These are phyloP conservation scores for silkworm (Bombyx mori) DNA, from an alignment of 1,140 invertebrate species.

Conservation along the genomic window ASM3026992v2 NC_085110.1:6874501-6875000, in stretches of 20 bases:
- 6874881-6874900: neutral
- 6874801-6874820: slow-evolving; percentile 42
- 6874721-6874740: slow-evolving; percentile 56
- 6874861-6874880: slow-evolving; percentile 6
- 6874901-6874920: no score
- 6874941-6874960: no score
- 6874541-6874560: slow-evolving; percentile 4
- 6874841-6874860: slow-evolving; percentile 38
- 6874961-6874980: no score
- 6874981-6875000: no score
- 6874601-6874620: no score
- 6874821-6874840: slow-evolving; percentile 42
- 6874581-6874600: no score
- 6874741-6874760: slow-evolving; percentile 54
- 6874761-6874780: slow-evolving; percentile 58
- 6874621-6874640: neutral
- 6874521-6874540: slow-evolving; percentile 7
- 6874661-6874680: slow-evolving; percentile 30
- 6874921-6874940: no score
- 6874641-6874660: slow-evolving; percentile 12
- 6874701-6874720: slow-evolving; percentile 68
- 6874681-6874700: slow-evolving; percentile 51
- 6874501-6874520: no score
- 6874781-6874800: slow-evolving; percentile 49
- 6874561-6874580: no score